Conservation (phyloP, 2,888 invertebrate genomes). For the Tetranychus truncatus region DNA sequence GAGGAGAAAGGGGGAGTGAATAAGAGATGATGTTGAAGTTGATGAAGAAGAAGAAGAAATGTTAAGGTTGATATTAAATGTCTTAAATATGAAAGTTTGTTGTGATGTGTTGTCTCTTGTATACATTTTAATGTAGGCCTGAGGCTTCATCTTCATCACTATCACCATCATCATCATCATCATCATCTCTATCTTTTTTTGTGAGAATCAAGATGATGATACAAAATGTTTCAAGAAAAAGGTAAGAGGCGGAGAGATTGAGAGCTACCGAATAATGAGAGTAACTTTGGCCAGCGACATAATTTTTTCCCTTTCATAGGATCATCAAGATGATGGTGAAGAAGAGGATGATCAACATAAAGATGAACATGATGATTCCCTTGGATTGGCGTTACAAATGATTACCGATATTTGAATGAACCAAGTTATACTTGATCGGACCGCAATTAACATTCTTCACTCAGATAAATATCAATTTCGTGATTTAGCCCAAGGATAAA, state of each 20-base stretch:
- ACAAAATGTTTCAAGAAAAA: neutral
- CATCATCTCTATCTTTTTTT: neutral
- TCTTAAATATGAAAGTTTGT: neutral
- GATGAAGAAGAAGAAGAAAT: conserved; percentile 5
- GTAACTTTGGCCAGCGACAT: neutral
- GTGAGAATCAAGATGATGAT: neutral
- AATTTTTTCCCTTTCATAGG: neutral
- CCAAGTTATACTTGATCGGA: neutral
- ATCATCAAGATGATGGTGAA: neutral
- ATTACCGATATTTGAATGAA: neutral
- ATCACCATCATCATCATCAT: neutral
- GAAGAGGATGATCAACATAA: neutral
- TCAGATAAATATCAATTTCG: conserved; percentile 11
- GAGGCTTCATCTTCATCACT: neutral
- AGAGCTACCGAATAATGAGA: neutral
- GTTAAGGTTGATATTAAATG: neutral
- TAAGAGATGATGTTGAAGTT: conserved; percentile 13
- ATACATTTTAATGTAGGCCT: neutral
- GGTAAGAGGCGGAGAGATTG: neutral
- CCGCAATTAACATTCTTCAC: conserved; percentile 9
- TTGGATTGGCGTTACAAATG: neutral
- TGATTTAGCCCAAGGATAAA: conserved; percentile 2
- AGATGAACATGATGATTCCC: neutral
- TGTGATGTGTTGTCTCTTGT: conserved; percentile 1
- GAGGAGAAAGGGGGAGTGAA: conserved; percentile 6